Conservation (phyloP, 2,888 invertebrate genomes). For the Scelioninae gen. 2 region DNA sequence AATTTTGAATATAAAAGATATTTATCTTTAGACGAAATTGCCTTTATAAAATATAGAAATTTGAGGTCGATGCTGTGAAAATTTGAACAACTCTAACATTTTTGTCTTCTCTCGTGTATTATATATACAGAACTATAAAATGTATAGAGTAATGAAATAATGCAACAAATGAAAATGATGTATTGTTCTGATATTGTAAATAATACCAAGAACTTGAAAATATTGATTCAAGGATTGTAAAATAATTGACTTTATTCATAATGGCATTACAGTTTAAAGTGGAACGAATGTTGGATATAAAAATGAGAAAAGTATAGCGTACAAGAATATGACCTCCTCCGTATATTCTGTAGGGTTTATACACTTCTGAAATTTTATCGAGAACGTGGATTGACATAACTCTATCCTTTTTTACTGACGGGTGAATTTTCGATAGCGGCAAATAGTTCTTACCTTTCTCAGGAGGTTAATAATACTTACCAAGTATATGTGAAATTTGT, state of each 20-base stretch:
- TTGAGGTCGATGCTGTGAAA: no score
- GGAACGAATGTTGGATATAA: constrained; percentile 5
- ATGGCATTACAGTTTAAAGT: background rate
- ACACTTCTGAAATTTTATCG: constrained; percentile 41
- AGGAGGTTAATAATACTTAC: constrained; percentile 31
- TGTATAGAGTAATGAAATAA: background rate
- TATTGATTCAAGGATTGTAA: no score
- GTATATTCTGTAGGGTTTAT: constrained; percentile 25
- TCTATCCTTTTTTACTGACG: constrained; percentile 30
- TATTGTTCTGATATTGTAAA: no score
- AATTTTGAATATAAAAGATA: no score
- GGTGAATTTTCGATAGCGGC: constrained; percentile 40
- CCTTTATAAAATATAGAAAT: no score
- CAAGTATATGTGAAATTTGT: constrained; percentile 6
- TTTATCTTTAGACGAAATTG: no score
- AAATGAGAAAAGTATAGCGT: constrained; percentile 11
- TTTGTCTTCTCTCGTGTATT: no score
- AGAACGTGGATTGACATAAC: constrained; percentile 36
- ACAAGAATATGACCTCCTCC: constrained; percentile 21
- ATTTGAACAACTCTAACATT: background rate
- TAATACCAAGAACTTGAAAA: no score
- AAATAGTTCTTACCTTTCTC: constrained; percentile 28
- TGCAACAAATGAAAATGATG: no score
- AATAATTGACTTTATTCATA: no score
- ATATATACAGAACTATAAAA: no score